Conservation (phyloP, 2,888 invertebrate genomes). For the Sesia bembeciformis region DNA sequence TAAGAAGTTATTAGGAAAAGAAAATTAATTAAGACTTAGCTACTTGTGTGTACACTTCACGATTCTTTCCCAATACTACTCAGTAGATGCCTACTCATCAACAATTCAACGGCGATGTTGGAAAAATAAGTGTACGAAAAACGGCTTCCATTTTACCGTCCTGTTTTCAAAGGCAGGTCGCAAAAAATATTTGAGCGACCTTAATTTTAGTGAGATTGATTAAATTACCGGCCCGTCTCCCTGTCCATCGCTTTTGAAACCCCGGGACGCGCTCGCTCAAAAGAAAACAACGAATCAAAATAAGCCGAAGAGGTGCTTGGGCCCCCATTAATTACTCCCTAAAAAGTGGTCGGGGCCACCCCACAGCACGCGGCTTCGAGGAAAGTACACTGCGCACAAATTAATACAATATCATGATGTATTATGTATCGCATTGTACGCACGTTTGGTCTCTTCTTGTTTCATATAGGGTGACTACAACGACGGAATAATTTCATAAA, state of each 20-base stretch:
- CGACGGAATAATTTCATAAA: background rate
- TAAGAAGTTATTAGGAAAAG: too few species aligned
- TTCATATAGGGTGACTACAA: conserved; percentile 23
- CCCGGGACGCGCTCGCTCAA: conserved; percentile 10
- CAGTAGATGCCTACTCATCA: too few species aligned
- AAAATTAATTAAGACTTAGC: too few species aligned
- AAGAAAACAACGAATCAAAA: conserved; percentile 32
- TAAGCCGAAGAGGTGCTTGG: conserved; percentile 21
- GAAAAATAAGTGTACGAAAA: too few species aligned
- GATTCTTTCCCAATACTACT: too few species aligned
- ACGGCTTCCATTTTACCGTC: too few species aligned
- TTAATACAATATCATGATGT: conserved; percentile 29
- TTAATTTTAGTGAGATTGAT: conserved; percentile 24
- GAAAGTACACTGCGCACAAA: conserved; percentile 5
- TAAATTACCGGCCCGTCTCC: conserved; percentile 18
- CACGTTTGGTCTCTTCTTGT: conserved; percentile 16
- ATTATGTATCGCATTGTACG: conserved; percentile 22
- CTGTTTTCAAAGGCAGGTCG: background rate
- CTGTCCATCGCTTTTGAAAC: conserved; percentile 16
- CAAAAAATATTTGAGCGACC: conserved; percentile 18
- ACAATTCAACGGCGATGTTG: too few species aligned
- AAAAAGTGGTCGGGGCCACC: conserved; percentile 19
- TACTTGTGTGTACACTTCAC: too few species aligned
- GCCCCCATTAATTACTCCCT: conserved; percentile 32
- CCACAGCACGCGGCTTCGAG: conserved; percentile 7